Evolutionary conservation across 2,888 invertebrate genomes (phyloP), one percentile per base, ranked within the genome.

Genomic region (Ecdyonurus torrentis): DNA sequence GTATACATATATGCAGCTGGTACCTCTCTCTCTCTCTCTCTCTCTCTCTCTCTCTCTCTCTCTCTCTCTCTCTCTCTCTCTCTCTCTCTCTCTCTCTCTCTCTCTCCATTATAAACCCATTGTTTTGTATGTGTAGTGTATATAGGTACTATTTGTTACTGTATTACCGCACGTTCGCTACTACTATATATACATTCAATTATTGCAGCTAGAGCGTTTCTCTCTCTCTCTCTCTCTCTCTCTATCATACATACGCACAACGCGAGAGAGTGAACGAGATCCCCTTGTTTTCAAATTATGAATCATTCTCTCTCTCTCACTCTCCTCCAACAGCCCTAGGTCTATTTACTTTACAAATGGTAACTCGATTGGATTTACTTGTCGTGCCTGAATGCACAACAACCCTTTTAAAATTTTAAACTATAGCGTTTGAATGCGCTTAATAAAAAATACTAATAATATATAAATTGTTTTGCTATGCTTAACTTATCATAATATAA

Each of bases 361-460:
- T 55, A 55, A 55, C 55, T 55, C 55, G 55, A 55, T 55, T 55
- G 55, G 55, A 55, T 55, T 55, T 55, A 55, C 55, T 55, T 22
- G 55, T 55, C 55, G 20, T 55, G 55, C 55, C n/a, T 55, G 7
- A 55, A 55, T 55, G 55, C n/a, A 55, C 55, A 37, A 37, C 37
- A 37, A 37, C 37, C 37, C 37, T 37, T 37, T 37, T 37, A 37
- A 37, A 37, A 37, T 15, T 37, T 37, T 10, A 37, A 37, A 37
- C 37, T 37, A 5, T 15, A 37, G n/a, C n/a, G n/a, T n/a, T n/a
- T n/a, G n/a, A n/a, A n/a, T n/a, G n/a, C n/a, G n/a, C n/a, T n/a
- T n/a, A n/a, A n/a, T n/a, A n/a, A n/a, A n/a, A n/a, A n/a, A n/a
- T n/a, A n/a, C n/a, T n/a, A n/a, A n/a, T n/a, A n/a, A n/a, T n/a